Conservation (phyloP, 2,797 vertebrate species). For the Anguilla megastoma region DNA sequence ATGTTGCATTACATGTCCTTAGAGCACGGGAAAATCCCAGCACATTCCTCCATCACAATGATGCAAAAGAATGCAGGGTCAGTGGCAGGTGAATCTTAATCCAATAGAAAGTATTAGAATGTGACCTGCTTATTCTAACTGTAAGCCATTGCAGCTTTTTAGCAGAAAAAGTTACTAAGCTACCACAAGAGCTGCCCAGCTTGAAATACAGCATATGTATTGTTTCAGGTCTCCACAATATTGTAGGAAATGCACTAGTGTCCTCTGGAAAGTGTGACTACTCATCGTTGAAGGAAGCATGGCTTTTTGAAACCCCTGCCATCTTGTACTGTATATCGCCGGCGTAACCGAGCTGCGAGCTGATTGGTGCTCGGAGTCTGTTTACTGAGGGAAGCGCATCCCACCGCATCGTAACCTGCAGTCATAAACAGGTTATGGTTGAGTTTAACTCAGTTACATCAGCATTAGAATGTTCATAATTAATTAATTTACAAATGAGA, state of each 20-base stretch:
- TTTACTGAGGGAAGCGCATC: background rate
- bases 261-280: background rate
- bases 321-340: background rate
- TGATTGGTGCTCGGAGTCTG: background rate
- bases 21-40: background rate
- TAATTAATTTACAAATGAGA: too few relatives aligned
- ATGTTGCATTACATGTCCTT: background rate
- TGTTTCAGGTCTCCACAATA: background rate
- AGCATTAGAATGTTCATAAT: too few relatives aligned
- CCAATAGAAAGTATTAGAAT: conserved; percentile 20
- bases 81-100: background rate
- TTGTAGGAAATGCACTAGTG: background rate
- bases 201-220: background rate
- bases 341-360: background rate
- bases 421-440: background rate
- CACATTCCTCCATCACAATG: background rate
- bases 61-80: background rate
- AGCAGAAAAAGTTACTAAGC: background rate
- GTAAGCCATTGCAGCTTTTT: background rate
- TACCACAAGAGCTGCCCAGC: background rate
- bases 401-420: background rate
- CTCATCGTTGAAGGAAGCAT: background rate
- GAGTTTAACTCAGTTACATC: too few relatives aligned
- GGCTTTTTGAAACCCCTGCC: background rate
- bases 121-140: conserved; percentile 1